Evolutionary conservation across 1,140 invertebrate genomes (phyloP), one percentile per base, ranked within the genome.

Genomic region (Lasioglossum baleicum): DNA sequence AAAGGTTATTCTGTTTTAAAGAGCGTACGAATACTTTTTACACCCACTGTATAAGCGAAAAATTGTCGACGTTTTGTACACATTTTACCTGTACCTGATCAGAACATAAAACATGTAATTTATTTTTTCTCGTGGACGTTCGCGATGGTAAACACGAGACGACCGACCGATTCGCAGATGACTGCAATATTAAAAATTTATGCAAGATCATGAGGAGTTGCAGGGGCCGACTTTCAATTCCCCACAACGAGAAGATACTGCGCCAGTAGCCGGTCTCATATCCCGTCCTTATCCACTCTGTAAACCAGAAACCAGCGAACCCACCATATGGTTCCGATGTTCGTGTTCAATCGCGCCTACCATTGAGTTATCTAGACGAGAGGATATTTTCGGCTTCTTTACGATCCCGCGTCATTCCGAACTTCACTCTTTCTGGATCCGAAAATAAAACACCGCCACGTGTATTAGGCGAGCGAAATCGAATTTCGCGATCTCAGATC

Each of bases 271-370:
- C 64, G 56, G 58, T 80, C 84, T 91, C 91, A 87, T 91, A 92
- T 91, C 88, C 83, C 80, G 80, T 78, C 84, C 86, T 90, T 92
- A 92, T 90, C 89, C 89, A 89, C 83, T 88, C 90, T 83, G 91
- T 91, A 90, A 92, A 90, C 88, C 90, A 88, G 82, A 87, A 86
- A 84, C 78, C 66, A 82, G 74, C 77, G 71, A 80, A 87, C 81
- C 35, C 87, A 84, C 88, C 90, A 91, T 90, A 90, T 91, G 90
- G 90, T 87, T 88, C 74, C 83, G 42, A 71, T 64, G 71, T 61
- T 48, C 81, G 64, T 74, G 85, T 81, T 75, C 79, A 61, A 85
- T 69, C 73, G 64, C 81, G 65, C 65, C 74, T 51, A 60, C 77
- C 73, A 72, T 86, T 77, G 70, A 80, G 74, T 85, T 85, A 79